These are phyloP conservation scores for Hemibagrus wyckioides DNA, from an alignment of 2,113 vertebrate genomes.

Conservation along the genomic window DNA sequence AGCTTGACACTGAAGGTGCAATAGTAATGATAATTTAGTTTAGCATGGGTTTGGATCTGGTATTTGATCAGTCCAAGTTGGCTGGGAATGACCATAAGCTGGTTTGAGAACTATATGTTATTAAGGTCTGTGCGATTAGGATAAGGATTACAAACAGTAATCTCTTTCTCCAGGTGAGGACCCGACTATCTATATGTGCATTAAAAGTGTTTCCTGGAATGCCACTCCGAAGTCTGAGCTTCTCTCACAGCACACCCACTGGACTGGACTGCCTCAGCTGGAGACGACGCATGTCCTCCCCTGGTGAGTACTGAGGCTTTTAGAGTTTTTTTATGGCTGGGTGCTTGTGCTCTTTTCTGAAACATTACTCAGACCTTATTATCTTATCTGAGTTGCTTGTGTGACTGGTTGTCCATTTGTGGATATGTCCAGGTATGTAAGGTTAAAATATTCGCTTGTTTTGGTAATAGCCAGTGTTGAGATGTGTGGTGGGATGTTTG, in stretches of 20 bases:
- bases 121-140: conserved; percentile 1
- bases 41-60: neutral
- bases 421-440: neutral
- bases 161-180: conserved; percentile 62
- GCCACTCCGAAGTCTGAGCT: conserved; percentile 64
- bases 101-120: neutral
- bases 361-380: neutral
- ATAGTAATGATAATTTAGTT: neutral
- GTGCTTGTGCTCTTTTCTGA: neutral
- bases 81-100: neutral
- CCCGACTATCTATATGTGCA: conserved; percentile 57
- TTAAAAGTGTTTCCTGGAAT: conserved; percentile 63
- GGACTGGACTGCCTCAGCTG: conserved; percentile 73
- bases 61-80: neutral
- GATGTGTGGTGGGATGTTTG: neutral
- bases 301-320: conserved; percentile 61
- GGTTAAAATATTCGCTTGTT: neutral
- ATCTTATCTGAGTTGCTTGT: neutral
- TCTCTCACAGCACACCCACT: conserved; percentile 79
- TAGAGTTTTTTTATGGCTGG: neutral
- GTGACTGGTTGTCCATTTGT: neutral
- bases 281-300: conserved; percentile 58
- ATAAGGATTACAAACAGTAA: neutral
- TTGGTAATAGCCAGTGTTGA: neutral
- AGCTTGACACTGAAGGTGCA: neutral